phyloP scores from a whole-genome alignment of 2,113 vertebrate genomes.

The Takifugu bimaculatus region DNA sequence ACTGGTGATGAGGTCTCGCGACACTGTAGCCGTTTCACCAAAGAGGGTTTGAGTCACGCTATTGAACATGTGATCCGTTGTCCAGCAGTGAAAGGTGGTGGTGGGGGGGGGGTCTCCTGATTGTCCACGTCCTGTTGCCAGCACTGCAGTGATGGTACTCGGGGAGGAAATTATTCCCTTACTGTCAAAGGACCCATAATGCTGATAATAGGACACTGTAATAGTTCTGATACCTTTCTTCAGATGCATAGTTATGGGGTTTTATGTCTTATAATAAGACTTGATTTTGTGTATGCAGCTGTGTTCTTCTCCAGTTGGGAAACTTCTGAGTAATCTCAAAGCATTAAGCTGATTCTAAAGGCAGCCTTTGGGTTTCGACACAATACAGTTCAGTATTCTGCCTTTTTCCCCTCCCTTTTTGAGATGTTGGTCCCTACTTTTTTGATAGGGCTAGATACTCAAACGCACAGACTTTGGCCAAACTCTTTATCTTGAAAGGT shows the following conservation, averaged over 20 bases:
- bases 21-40: slow-evolving; percentile 65
- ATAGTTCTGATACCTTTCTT: slow-evolving; percentile 67
- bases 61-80: slow-evolving; percentile 30
- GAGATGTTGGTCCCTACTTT: slow-evolving; percentile 47
- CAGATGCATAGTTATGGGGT: slow-evolving; percentile 66
- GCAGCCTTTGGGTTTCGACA: slow-evolving; percentile 67
- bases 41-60: slow-evolving; percentile 50
- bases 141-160: slow-evolving; percentile 56
- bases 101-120: slow-evolving; percentile 32
- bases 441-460: slow-evolving; percentile 57
- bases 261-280: slow-evolving; percentile 87
- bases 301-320: slow-evolving; percentile 74
- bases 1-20: slow-evolving; percentile 44
- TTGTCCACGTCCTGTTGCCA: slow-evolving; percentile 54
- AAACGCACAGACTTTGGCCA: slow-evolving; percentile 52
- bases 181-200: slow-evolving; percentile 50
- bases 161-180: slow-evolving; percentile 50
- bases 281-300: slow-evolving; percentile 78
- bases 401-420: slow-evolving; percentile 28
- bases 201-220: slow-evolving; percentile 78
- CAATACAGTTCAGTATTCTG: slow-evolving; percentile 73
- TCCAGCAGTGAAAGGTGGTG: slow-evolving; percentile 21
- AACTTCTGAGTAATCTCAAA: slow-evolving; percentile 66
- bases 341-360: slow-evolving; percentile 67
- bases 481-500: slow-evolving; percentile 43